Evolutionary conservation across 2,113 vertebrate species (phyloP), one percentile per base, ranked within the genome.

Genomic region (Etia nguti): DNA sequence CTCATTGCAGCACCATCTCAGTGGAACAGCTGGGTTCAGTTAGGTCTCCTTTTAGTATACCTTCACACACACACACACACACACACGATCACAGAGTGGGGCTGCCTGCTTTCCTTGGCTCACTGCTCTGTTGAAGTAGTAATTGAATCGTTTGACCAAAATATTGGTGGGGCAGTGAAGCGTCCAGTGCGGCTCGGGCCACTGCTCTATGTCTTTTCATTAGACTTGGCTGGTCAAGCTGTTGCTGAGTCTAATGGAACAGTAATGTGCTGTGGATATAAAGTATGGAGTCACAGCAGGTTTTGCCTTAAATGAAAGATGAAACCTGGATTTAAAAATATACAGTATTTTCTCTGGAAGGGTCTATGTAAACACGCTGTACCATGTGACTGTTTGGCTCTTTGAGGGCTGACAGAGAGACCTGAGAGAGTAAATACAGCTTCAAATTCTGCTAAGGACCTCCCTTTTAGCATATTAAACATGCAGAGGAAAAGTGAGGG

Each of bases 1-100:
- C 89, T 82, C 43, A 6, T 85, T 93, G 88, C 93, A 94, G 84
- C n/a, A 24, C 41, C 2, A 31, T 84, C 90, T 94, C 88, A 80
- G 89, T 43, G 86, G 89, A 93, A 89, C 94, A 95, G 93, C 93
- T 95, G 93, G 87, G 93, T 92, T 93, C 93, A 94, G 90, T 94
- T 92, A 90, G 87, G 82, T 87, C 88, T 85, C 62, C 79, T 92
- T 93, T 92, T 80, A 81, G 88, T 90, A 62, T 75, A n/a, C 22
- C 36, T 80, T 52, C 18, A 18, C 81, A 41, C 75, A 75, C 13
- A 8, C 79, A 41, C 75, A 75, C 13, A 8, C 79, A 31, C 41
- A 81, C 29, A 26, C 68, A 48, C 15, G 2, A 24, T 18, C 36
- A 56, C 62, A 43, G 10, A 68, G 46, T 34, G 20, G 52, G 62